Evolutionary conservation across 2,797 vertebrate species (phyloP), one percentile per base, ranked within the genome.

Genomic region (Siniperca scherzeri): DNA sequence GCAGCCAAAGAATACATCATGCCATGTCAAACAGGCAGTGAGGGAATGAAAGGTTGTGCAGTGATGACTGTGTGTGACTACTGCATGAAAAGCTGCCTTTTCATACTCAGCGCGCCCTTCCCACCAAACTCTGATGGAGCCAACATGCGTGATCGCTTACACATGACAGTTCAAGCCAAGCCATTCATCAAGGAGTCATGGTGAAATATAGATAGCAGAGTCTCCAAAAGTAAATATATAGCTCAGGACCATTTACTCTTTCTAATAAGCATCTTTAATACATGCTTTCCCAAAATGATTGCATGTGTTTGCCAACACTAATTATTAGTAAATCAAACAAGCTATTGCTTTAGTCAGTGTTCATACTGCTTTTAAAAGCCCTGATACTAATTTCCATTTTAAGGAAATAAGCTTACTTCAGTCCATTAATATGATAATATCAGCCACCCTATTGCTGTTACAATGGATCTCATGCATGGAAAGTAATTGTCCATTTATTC

Each of bases 401-500:
- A 79, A 88, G 75, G 71, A 81, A 83, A 79, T 76, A 65, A 80
- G 80, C 60, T 83, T 60, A 44, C 70, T 83, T 83, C 48, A 79
- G 44, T 62, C 80, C 46, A 90, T 92, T 88, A 88, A 84, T 88
- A 88, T 89, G 88, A 92, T 90, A 82, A 90, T 84, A 89, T 85
- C 85, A 85, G 62, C 66, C 65, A 81, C 71, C 53, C 27, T 61
- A 82, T 50, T 73, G 56, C 72, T 84, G 55, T 50, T 78, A 44
- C 69, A 88, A 55, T 69, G 53, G 52, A 84, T 89, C 52, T 82
- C 78, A 81, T 83, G 78, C 77, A 82, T 75, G 68, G 53, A 81
- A 81, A 80, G 67, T 83, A 85, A 91, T 82, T 88, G 81, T 87
- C 77, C 82, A 77, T 89, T 88, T 87, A 83, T 71, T 87, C 65